A percentile compares a stretch with the other conserved stretches of the same genome.
phyloP scores from a whole-genome alignment of 2,888 invertebrate genomes.

The Ichneumoninae sp. region DNA sequence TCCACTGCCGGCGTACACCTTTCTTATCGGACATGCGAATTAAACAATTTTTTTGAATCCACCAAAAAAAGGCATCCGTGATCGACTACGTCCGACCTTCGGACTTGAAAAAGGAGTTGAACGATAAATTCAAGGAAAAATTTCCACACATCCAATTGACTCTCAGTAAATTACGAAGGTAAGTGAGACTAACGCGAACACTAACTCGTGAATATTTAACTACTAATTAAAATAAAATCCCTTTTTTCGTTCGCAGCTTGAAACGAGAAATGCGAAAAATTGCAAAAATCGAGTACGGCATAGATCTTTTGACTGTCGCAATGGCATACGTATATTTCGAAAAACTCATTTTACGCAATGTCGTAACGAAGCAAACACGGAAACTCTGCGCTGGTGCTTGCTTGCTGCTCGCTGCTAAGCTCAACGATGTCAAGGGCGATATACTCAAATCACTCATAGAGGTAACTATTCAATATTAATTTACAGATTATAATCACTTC shows the following conservation, averaged over 20 bases:
- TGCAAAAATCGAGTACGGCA: slow-evolving; percentile 92
- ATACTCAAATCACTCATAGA: slow-evolving; percentile 94
- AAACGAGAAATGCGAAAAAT: slow-evolving; percentile 98
- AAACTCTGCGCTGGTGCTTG: slow-evolving; percentile 98
- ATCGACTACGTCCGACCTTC: slow-evolving; percentile 98
- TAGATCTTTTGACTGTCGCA: slow-evolving; percentile 96
- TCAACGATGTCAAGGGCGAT: slow-evolving; percentile 98
- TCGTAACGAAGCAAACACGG: slow-evolving; percentile 97
- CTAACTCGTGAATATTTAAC: background rate
- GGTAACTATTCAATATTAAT: slow-evolving; percentile 85
- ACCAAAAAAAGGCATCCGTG: slow-evolving; percentile 90
- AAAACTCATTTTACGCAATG: slow-evolving; percentile 94
- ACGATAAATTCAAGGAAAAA: slow-evolving; percentile 97
- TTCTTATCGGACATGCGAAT: slow-evolving; percentile 64
- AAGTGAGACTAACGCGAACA: slow-evolving; percentile 69
- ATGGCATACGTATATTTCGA: slow-evolving; percentile 99
- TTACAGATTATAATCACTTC: background rate
- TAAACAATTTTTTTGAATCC: slow-evolving; percentile 60
- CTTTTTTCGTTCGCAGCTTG: slow-evolving; percentile 86
- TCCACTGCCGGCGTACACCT: background rate
- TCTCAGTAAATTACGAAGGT: slow-evolving; percentile 98
- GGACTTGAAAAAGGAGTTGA: slow-evolving; percentile 97
- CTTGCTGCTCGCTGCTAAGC: slow-evolving; percentile 96
- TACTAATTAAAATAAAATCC: background rate
- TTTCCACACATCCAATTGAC: slow-evolving; percentile 98